Conservation (phyloP, 2,113 vertebrate species). For the Brevimyrus niger region DNA sequence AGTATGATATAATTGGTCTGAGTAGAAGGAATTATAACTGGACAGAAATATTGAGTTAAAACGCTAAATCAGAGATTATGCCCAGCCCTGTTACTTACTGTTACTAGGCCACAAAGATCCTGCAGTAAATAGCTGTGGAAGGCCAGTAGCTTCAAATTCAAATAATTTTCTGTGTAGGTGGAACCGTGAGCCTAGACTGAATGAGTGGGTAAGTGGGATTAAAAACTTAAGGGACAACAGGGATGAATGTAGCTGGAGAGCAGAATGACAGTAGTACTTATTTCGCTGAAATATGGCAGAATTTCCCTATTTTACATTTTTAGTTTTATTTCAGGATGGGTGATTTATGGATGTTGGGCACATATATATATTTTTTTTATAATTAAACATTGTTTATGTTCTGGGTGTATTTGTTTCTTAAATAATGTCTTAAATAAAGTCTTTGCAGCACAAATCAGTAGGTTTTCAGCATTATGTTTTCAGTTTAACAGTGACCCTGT, state of each 20-base stretch:
- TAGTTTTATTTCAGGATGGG: background rate
- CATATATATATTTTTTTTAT: background rate
- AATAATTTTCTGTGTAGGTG: background rate
- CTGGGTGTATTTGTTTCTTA: background rate
- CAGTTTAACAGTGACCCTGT: background rate
- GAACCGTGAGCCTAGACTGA: background rate
- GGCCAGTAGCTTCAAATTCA: background rate
- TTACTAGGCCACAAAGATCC: background rate
- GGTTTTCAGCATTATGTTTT: background rate
- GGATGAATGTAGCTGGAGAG: background rate
- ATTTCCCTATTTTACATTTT: background rate
- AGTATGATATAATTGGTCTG: background rate
- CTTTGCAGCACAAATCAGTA: background rate
- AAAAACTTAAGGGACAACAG: background rate
- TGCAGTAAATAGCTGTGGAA: background rate
- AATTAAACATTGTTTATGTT: background rate
- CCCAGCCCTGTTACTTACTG: background rate
- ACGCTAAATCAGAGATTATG: background rate
- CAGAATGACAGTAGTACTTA: background rate
- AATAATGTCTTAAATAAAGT: background rate
- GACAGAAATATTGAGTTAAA: background rate
- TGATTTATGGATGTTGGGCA: background rate
- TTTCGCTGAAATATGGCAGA: background rate
- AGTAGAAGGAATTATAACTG: background rate
- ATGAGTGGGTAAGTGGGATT: background rate